Percentiles rank a stretch among this genome's conserved stretches.
Conservation (phyloP, 1,140 invertebrate genomes). For the Drosophila triauraria region DNA sequence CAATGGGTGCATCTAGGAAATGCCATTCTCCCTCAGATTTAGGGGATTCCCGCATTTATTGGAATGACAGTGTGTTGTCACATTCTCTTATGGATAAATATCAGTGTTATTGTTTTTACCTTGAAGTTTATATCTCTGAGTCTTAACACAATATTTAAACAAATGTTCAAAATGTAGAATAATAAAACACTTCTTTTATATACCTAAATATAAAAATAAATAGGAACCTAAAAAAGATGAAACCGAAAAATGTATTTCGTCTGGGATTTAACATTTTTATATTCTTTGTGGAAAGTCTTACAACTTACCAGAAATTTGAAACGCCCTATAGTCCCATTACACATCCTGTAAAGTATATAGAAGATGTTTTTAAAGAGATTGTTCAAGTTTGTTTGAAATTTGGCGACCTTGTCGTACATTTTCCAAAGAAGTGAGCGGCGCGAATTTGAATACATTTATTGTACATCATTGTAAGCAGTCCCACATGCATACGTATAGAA, state of each 20-base stretch:
- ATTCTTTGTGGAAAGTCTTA: too few relatives aligned
- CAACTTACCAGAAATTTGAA: background rate
- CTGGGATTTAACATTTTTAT: background rate
- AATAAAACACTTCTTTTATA: too few relatives aligned
- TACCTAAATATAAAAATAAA: too few relatives aligned
- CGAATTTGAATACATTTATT: too few relatives aligned
- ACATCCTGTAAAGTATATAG: background rate
- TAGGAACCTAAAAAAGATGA: background rate
- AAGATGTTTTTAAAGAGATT: too few relatives aligned
- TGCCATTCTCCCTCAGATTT: background rate
- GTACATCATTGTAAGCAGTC: background rate
- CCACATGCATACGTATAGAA: background rate
- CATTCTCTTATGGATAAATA: background rate
- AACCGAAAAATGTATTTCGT: background rate
- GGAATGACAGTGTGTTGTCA: background rate
- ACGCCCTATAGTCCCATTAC: too few relatives aligned
- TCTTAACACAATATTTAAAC: background rate
- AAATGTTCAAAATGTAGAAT: too few relatives aligned
- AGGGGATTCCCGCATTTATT: background rate
- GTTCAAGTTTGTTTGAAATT: background rate
- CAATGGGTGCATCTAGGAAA: conserved; percentile 5
- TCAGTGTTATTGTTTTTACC: background rate
- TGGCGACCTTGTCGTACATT: background rate
- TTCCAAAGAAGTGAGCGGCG: background rate
- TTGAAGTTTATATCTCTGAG: background rate